Base-by-base conservation (phyloP, 2,888 invertebrate species). In the Synergus gifuensis region DNA sequence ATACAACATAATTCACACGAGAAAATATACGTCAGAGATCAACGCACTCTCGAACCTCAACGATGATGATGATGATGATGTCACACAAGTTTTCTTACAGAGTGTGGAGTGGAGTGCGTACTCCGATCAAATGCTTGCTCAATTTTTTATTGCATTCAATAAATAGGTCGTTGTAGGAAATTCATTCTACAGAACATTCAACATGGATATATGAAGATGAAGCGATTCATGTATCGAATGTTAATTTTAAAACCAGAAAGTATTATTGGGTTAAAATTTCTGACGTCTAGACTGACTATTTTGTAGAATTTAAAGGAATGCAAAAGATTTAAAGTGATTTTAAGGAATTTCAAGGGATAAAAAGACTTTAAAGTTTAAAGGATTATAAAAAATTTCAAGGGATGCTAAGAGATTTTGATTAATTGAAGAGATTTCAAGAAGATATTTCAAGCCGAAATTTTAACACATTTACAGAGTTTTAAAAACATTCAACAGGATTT, bases 1-100 rank as follows among this genome's bases (percentile, higher is more conserved):
- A 73, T 73, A 60, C 22, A 60, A 60, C 58, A 58, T 60, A 60
- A 60, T 73, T 73, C 69, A 73, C 69, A 73, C 69, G 49, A 46
- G 69, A 73, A 73, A 73, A 73, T 73, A 49, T 73, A 73, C 69
- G 49, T 36, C 69, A 49, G 49, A 73, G 69, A 73, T 73, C 69
- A 73, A 73, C 28, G 69, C 22, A 73, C 69, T 73, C 54, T 16
- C 44, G 28, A 69, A 69, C 69, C 49, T 73, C 49, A 54, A 69
- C 49, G 49, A 28, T 69, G 69, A 69, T 69, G 66, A 66, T 66
- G 42, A 40, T 11, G 66, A 66, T 66, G 69, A 69, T 54, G 69
- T 69, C 69, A 49, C 49, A 8, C 7, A n/a, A 73, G 28, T 73
- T 73, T 73, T 73, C 49, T 73, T 49, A 66, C 9, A 64, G n/a